phyloP scores from a whole-genome alignment of 2,113 vertebrate genomes.

The Hippoglossus stenolepis region DNA sequence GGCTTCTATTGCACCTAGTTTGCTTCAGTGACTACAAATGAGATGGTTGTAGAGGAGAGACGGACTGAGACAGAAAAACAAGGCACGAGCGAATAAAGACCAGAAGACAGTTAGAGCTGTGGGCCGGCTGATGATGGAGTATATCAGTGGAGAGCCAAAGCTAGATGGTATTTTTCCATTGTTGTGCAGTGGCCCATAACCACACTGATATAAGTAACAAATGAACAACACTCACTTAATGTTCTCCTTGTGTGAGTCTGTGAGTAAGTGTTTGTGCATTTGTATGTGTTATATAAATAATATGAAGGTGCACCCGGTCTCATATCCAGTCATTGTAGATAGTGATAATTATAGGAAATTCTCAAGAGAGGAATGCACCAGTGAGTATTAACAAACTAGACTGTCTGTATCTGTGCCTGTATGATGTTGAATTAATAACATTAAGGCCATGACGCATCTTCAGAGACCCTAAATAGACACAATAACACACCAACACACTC shows the following conservation, averaged over 20 bases:
- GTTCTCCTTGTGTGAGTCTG: slow-evolving; percentile 7
- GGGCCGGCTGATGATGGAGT: slow-evolving; percentile 20
- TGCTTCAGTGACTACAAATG: slow-evolving; percentile 69
- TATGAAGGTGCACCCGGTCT: not conserved
- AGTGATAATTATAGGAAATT: slow-evolving; percentile 35
- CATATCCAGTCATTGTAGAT: slow-evolving; percentile 13
- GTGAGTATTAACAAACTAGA: slow-evolving; percentile 36
- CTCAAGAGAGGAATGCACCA: slow-evolving; percentile 11
- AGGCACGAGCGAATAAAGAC: slow-evolving; percentile 46
- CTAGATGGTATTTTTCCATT: slow-evolving; percentile 32
- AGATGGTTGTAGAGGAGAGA: slow-evolving; percentile 61
- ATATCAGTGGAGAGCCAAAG: slow-evolving; percentile 35
- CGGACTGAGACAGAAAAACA: slow-evolving; percentile 21
- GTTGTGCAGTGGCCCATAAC: slow-evolving; percentile 52
- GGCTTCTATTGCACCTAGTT: slow-evolving; percentile 57
- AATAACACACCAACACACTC: slow-evolving; percentile 54
- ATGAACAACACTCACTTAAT: slow-evolving; percentile 44
- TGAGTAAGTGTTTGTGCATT: slow-evolving; percentile 19
- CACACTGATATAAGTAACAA: slow-evolving; percentile 42
- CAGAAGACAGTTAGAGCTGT: slow-evolving; percentile 40
- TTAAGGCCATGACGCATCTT: slow-evolving; percentile 47
- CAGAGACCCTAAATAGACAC: slow-evolving; percentile 48
- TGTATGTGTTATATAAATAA: slow-evolving; percentile 28
- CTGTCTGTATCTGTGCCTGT: slow-evolving; percentile 17
- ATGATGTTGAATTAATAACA: slow-evolving; percentile 47